Conservation (phyloP, 92 coral and sea anemone genomes). For the Bergia puertoricense region DNA sequence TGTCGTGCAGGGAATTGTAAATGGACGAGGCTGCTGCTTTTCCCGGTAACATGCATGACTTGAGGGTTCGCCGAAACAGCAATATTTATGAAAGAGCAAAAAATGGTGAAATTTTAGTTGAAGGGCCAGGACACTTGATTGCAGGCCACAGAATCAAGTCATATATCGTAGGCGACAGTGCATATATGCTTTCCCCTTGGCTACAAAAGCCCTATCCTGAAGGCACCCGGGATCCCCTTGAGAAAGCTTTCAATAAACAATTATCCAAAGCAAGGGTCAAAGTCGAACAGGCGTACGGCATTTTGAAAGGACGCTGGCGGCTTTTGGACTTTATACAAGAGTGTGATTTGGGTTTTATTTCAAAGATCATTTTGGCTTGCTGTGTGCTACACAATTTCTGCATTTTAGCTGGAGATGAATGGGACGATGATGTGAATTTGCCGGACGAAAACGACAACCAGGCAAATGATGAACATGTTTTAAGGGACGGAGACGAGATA, state of each 20-base stretch:
- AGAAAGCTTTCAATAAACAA: slow-evolving; percentile 48
- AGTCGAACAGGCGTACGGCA: neutral
- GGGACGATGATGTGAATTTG: slow-evolving; percentile 7
- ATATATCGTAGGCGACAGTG: slow-evolving; percentile 58
- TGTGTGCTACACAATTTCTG: slow-evolving; percentile 21
- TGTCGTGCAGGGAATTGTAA: slow-evolving; percentile 50
- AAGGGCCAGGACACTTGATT: slow-evolving; percentile 47
- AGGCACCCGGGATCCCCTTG: slow-evolving; percentile 56
- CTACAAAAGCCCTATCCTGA: slow-evolving; percentile 64
- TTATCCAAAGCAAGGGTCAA: neutral
- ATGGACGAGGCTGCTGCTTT: slow-evolving; percentile 58
- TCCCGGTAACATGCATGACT: slow-evolving; percentile 54
- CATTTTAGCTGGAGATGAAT: neutral
- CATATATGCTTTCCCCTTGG: slow-evolving; percentile 59
- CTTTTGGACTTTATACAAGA: neutral
- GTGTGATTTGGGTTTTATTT: neutral
- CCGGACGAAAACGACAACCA: slow-evolving; percentile 6
- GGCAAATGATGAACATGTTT: neutral
- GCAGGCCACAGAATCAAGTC: slow-evolving; percentile 44
- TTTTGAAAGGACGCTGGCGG: slow-evolving; percentile 23
- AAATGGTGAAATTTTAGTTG: slow-evolving; percentile 54
- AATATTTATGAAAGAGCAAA: slow-evolving; percentile 47
- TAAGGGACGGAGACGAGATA: slow-evolving; percentile 21
- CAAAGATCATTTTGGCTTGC: slow-evolving; percentile 1
- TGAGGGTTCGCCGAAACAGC: slow-evolving; percentile 49